phyloP scores from a whole-genome alignment of 1,140 invertebrate genomes.

The Drosophila chauvacae region DNA sequence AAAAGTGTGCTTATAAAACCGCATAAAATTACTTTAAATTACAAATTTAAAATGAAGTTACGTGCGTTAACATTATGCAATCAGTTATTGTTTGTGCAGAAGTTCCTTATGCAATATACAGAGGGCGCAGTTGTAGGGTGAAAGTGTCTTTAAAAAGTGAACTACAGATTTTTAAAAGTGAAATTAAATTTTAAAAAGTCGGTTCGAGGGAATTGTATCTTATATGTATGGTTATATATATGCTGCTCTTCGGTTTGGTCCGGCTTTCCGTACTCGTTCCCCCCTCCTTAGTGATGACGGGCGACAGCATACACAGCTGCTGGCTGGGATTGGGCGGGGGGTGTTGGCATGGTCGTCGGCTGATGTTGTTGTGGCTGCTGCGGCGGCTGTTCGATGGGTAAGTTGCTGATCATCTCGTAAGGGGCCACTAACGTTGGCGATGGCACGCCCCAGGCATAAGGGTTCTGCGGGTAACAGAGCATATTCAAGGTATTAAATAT shows the following conservation, averaged over 20 bases:
- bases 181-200: constrained; percentile 12
- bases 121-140: neutral
- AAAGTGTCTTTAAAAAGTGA: constrained; percentile 12
- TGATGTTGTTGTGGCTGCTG: constrained; percentile 1
- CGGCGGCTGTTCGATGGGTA: constrained; percentile 27
- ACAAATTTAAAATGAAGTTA: constrained; percentile 67
- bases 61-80: constrained; percentile 30
- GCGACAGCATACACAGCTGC: constrained; percentile 27
- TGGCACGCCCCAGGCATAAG: constrained; percentile 50
- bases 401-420: constrained; percentile 40
- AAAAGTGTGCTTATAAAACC: constrained; percentile 34
- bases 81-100: constrained; percentile 10
- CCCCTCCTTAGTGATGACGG: constrained; percentile 45
- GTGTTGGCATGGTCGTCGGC: neutral
- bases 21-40: constrained; percentile 43
- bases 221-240: neutral
- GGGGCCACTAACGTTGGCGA: constrained; percentile 28
- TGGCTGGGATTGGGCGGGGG: constrained; percentile 15
- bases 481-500: neutral
- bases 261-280: neutral
- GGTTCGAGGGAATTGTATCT: neutral
- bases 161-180: constrained; percentile 19
- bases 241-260: neutral
- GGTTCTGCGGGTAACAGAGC: constrained; percentile 18
- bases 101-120: constrained; percentile 1